These are phyloP conservation scores for Poeciliopsis turrubarensis DNA, from an alignment of 2,113 vertebrate species.

Conservation along the genomic window DNA sequence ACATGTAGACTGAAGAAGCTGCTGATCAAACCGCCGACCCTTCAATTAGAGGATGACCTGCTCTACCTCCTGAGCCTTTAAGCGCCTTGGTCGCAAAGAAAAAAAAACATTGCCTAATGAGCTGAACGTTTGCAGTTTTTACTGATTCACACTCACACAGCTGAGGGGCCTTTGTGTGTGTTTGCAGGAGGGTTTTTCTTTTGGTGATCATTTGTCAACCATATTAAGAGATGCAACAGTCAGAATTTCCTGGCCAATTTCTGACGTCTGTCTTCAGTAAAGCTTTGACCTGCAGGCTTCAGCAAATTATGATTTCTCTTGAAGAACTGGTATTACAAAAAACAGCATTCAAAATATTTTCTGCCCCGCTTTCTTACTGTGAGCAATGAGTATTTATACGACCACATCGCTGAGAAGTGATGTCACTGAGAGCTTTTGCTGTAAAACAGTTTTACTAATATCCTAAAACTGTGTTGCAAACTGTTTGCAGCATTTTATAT, in stretches of 20 bases:
- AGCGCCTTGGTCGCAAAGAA: background rate
- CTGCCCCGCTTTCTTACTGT: background rate
- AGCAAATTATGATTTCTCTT: background rate
- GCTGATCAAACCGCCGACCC: conserved; percentile 5
- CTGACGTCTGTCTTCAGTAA: background rate
- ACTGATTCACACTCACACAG: background rate
- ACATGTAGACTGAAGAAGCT: background rate
- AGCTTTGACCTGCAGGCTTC: background rate
- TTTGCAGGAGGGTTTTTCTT: background rate
- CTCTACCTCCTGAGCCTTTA: conserved; percentile 5
- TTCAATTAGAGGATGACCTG: conserved; percentile 14
- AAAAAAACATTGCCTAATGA: conserved; percentile 3
- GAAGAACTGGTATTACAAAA: background rate
- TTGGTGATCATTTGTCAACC: background rate
- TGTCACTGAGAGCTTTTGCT: background rate
- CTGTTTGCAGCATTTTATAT: background rate
- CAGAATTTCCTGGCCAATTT: too few species aligned
- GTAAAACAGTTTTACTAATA: background rate
- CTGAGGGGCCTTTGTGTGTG: background rate
- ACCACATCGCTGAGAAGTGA: background rate
- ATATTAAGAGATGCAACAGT: background rate
- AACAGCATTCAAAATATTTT: background rate
- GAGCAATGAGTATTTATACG: background rate
- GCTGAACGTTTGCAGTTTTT: background rate
- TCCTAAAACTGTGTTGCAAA: background rate